Conservation (phyloP, 2,888 invertebrate species). For the Agonopterix heracliana region DNA sequence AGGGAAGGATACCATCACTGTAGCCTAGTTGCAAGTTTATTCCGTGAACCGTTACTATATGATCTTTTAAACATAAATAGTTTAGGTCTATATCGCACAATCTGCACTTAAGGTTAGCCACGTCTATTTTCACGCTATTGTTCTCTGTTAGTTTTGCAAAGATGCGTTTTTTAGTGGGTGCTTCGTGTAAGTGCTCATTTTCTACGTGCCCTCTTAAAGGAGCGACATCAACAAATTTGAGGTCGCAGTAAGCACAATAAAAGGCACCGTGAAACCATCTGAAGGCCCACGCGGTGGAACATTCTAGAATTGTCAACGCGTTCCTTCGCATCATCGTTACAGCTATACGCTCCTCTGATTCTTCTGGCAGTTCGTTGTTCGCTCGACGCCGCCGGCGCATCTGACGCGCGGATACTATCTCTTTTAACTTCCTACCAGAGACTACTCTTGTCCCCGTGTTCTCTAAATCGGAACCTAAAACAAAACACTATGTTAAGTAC, state of each 20-base stretch:
- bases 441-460: constrained; percentile 33
- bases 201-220: constrained; percentile 45
- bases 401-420: constrained; percentile 59
- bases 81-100: constrained; percentile 43
- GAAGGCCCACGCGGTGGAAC: constrained; percentile 65
- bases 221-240: constrained; percentile 46
- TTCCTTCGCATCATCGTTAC: constrained; percentile 68
- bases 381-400: constrained; percentile 62
- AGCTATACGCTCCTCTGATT: constrained; percentile 55
- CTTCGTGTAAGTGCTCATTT: constrained; percentile 35
- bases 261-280: constrained; percentile 61
- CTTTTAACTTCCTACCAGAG: constrained; percentile 54
- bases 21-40: constrained; percentile 37
- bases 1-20: constrained; percentile 61
- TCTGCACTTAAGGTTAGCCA: constrained; percentile 47
- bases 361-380: constrained; percentile 60
- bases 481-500: constrained; percentile 16
- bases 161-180: constrained; percentile 39
- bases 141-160: constrained; percentile 62
- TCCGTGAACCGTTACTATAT: constrained; percentile 38
- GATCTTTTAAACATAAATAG: constrained; percentile 37
- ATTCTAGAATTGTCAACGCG: constrained; percentile 53
- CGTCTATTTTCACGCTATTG: constrained; percentile 66
- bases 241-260: constrained; percentile 61
- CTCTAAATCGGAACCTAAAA: constrained; percentile 62